Percentiles rank a stretch among this genome's conserved stretches.
These are phyloP conservation scores for Dynastes tityus DNA, from an alignment of 2,888 invertebrate species.

Conservation along the genomic window DNA sequence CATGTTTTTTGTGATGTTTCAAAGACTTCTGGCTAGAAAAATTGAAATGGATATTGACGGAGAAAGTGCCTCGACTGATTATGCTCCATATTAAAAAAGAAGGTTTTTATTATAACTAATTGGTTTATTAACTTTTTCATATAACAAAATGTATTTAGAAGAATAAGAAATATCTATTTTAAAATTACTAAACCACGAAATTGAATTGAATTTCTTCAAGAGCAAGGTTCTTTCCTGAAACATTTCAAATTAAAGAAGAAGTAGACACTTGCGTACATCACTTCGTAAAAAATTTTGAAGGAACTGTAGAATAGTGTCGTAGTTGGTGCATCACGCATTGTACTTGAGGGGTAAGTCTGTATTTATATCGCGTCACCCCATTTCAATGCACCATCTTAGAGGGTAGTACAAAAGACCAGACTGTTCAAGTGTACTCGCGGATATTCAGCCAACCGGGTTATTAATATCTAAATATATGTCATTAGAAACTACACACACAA, in stretches of 20 bases:
- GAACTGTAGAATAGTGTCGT: conserved; percentile 40
- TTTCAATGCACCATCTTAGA: conserved; percentile 62
- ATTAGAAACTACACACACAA: conserved; percentile 49
- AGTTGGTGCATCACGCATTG: conserved; percentile 45
- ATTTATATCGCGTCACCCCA: conserved; percentile 54
- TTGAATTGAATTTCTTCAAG: too few species aligned
- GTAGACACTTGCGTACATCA: not conserved
- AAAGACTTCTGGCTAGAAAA: too few species aligned
- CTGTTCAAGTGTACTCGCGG: conserved; percentile 57
- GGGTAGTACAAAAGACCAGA: conserved; percentile 59
- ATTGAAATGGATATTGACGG: too few species aligned
- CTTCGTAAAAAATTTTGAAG: conserved; percentile 40
- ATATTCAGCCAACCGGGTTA: conserved; percentile 56
- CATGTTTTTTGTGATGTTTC: too few species aligned
- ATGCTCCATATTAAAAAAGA: too few species aligned
- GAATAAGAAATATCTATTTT: too few species aligned
- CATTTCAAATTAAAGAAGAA: not conserved
- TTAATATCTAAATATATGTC: conserved; percentile 59
- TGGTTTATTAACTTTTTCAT: too few species aligned
- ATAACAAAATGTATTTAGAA: too few species aligned
- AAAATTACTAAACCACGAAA: too few species aligned
- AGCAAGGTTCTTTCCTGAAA: not conserved
- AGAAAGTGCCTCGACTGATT: too few species aligned
- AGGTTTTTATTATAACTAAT: too few species aligned
- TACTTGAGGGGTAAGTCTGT: conserved; percentile 51